Base-by-base conservation (phyloP, 2,888 invertebrate genomes). In the Noctua janthina region DNA sequence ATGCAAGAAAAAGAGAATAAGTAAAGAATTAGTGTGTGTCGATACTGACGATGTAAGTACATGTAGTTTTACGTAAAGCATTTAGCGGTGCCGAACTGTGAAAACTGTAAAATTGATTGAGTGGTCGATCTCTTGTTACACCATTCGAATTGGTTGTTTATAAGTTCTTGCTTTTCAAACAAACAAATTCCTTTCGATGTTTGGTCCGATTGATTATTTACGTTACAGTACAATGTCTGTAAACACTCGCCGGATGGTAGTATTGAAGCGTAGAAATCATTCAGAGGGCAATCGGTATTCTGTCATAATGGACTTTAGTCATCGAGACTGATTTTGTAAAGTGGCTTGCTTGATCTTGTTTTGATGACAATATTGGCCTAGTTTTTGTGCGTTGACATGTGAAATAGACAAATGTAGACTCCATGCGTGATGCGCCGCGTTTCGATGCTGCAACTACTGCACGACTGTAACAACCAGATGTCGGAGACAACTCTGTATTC, bases 121-220 rank as follows among this genome's bases (percentile, higher is more conserved):
- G 81, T 90, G 87, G 20, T 71, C 84, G 77, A 83, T 82, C 86
- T 85, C 83, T 88, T 86, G 88, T 88, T 91, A 91, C 91, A 91
- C 64, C 51, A 71, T 75, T 80, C 69, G 78, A 68, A 86, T 87
- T 88, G 88, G 86, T 90, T 91, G 90, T 90, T 87, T 89, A 83
- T 81, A 86, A 86, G 81, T 89, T 81, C 79, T 91, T 93, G 90
- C 89, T 90, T 86, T 91, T 88, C 88, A 94, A 95, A 95, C 93
- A 96, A 95, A 95, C 95, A 94, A 94, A 96, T 95, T 93, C 95
- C 93, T 93, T 92, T 90, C 89, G 89, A 91, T 93, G 92, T 93
- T 92, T 90, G 91, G 90, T 90, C 87, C 87, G 88, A 91, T 93
- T 93, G 92, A 93, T 94, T 95, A 95, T 95, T 95, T 95, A 94